Conservation (phyloP, 2,797 vertebrate species). For the Chelonia mydas region DNA sequence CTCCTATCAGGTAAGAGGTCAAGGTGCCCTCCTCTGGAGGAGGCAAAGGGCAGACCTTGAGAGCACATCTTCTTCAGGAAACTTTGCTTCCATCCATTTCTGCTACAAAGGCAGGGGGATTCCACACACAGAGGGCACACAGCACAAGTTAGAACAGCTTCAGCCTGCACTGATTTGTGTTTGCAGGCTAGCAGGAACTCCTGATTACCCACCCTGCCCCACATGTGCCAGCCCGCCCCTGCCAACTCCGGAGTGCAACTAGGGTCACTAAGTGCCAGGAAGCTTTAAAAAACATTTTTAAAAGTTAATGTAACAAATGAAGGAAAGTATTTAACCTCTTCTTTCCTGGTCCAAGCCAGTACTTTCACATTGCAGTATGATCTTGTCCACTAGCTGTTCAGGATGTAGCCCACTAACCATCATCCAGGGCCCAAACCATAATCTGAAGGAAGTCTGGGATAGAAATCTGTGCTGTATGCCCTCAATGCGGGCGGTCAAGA, state of each 20-base stretch:
- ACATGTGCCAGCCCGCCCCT: neutral
- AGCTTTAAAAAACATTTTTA: neutral
- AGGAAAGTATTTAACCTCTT: neutral
- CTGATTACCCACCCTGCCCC: neutral
- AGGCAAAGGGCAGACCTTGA: neutral
- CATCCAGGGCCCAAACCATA: neutral
- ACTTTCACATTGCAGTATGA: neutral
- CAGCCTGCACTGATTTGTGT: neutral
- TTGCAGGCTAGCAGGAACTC: neutral
- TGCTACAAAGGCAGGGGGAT: neutral
- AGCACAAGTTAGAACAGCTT: neutral
- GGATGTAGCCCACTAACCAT: neutral
- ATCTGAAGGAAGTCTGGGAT: neutral
- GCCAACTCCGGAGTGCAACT: neutral
- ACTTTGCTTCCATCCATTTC: neutral
- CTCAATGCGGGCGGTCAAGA: neutral
- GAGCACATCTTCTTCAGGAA: neutral
- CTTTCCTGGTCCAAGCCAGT: neutral
- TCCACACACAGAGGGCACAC: neutral
- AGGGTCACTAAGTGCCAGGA: neutral
- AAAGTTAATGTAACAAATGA: neutral
- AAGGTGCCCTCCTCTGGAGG: neutral
- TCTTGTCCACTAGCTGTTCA: neutral
- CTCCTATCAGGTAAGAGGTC: neutral
- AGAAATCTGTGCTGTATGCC: neutral